Evolutionary conservation across 2,888 invertebrate species (phyloP).

Genomic region (Lapara coniferarum): DNA sequence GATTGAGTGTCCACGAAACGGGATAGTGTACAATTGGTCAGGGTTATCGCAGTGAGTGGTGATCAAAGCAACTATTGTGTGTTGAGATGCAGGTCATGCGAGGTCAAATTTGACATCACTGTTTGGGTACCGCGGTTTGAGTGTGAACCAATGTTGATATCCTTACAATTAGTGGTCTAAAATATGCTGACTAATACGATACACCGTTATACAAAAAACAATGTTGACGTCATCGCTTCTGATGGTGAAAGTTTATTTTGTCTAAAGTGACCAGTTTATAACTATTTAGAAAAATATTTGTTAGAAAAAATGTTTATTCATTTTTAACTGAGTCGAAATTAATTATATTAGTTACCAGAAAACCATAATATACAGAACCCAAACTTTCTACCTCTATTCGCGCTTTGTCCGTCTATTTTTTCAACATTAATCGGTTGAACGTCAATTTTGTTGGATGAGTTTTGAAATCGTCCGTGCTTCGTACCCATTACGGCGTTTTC

Average conservation of each 20-base stretch:
- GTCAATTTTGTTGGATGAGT: slow-evolving; percentile 76
- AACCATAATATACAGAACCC: slow-evolving; percentile 37
- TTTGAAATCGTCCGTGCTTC: slow-evolving; percentile 51
- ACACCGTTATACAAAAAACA: too few relatives aligned
- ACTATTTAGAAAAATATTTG: too few relatives aligned
- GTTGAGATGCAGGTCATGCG: slow-evolving; percentile 28
- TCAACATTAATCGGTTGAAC: slow-evolving; percentile 46
- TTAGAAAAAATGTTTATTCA: too few relatives aligned
- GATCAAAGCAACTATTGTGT: slow-evolving; percentile 52
- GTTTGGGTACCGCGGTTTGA: slow-evolving; percentile 36
- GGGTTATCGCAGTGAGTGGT: slow-evolving; percentile 35
- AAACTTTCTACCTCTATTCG: neutral
- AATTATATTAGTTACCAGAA: too few relatives aligned
- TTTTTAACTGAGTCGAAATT: too few relatives aligned
- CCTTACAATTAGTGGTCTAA: neutral
- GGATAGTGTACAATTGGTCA: slow-evolving; percentile 15
- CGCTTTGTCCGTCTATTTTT: slow-evolving; percentile 35
- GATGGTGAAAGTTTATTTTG: too few relatives aligned
- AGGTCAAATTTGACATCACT: slow-evolving; percentile 37
- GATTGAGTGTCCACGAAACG: neutral
- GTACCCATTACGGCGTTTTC: slow-evolving; percentile 27
- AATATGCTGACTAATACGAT: neutral
- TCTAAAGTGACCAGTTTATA: too few relatives aligned
- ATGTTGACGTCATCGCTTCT: too few relatives aligned
- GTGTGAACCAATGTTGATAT: neutral